Percentiles rank a stretch among this genome's conserved stretches.
phyloP scores from a whole-genome alignment of 2,797 vertebrate genomes.

The Alcedo quadribrachys region DNA sequence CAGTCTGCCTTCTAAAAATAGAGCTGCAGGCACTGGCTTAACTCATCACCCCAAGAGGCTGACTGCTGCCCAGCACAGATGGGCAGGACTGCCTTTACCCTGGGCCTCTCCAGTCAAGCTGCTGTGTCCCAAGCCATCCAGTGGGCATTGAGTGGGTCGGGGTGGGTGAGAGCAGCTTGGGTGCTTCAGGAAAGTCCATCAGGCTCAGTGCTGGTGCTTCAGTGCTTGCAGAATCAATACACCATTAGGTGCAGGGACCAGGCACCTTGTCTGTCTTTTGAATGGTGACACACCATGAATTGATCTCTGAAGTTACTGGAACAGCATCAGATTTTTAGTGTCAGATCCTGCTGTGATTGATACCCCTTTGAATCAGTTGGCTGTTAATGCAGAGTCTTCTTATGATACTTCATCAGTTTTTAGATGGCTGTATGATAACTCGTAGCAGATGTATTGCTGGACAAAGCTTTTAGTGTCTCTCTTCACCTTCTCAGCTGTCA shows the following conservation, averaged over 20 bases:
- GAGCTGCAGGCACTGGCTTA: background rate
- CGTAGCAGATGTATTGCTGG: background rate
- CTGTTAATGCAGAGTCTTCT: background rate
- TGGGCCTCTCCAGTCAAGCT: background rate
- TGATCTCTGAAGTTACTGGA: background rate
- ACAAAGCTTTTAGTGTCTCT: background rate
- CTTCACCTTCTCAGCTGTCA: background rate
- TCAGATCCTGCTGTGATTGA: background rate
- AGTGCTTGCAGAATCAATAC: background rate
- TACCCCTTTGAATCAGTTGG: background rate
- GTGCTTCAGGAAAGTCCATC: background rate
- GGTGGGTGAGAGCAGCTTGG: accelerated
- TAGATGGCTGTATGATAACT: background rate
- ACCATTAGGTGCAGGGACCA: background rate
- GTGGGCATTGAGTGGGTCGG: accelerated
- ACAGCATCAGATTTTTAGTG: background rate
- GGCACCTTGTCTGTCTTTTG: background rate
- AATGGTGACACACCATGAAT: background rate
- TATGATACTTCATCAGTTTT: background rate
- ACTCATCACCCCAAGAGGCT: background rate
- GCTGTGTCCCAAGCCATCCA: accelerated
- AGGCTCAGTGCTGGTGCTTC: background rate
- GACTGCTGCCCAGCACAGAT: background rate
- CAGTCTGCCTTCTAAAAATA: background rate
- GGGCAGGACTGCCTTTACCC: background rate